These are phyloP conservation scores for Dysidea cf. avara DNA, from an alignment of 37 sponge, comb jelly and placozoan genomes.

Conservation along the genomic window DNA sequence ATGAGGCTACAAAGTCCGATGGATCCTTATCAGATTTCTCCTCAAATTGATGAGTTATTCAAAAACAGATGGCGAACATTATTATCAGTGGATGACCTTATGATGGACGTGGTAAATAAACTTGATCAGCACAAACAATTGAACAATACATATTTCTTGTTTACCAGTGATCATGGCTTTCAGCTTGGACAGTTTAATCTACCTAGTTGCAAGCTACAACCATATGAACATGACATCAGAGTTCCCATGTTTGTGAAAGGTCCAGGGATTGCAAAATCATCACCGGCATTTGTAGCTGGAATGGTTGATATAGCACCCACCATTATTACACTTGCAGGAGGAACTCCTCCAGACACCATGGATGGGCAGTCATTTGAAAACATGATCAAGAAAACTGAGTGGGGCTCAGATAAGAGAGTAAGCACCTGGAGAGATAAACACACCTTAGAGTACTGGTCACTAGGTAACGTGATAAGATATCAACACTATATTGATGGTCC, in stretches of 20 bases:
- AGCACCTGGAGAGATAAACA: slow-evolving; percentile 29
- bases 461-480: slow-evolving; percentile 59
- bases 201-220: slow-evolving; percentile 74
- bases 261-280: slow-evolving; percentile 39
- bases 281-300: slow-evolving; percentile 50
- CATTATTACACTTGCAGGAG: slow-evolving; percentile 53
- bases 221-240: slow-evolving; percentile 78
- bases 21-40: slow-evolving; percentile 8
- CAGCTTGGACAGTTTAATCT: slow-evolving; percentile 76
- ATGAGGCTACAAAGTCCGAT: slow-evolving; percentile 51
- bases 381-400: not conserved
- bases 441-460: slow-evolving; percentile 78
- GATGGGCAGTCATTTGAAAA: slow-evolving; percentile 73
- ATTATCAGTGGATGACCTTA: slow-evolving; percentile 84
- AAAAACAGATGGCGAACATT: slow-evolving; percentile 64
- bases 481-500: slow-evolving; percentile 65
- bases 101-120: slow-evolving; percentile 27
- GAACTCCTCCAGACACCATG: slow-evolving; percentile 40
- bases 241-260: slow-evolving; percentile 63
- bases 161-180: slow-evolving; percentile 86
- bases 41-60: slow-evolving; percentile 56
- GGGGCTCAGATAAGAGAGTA: not conserved
- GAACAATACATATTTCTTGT: slow-evolving; percentile 66
- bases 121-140: slow-evolving; percentile 29
- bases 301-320: slow-evolving; percentile 82